Percentiles rank a stretch among this genome's conserved stretches.
These are phyloP conservation scores for Jaculus jaculus DNA, from an alignment of 2,113 vertebrate genomes.

Conservation along the genomic window DNA sequence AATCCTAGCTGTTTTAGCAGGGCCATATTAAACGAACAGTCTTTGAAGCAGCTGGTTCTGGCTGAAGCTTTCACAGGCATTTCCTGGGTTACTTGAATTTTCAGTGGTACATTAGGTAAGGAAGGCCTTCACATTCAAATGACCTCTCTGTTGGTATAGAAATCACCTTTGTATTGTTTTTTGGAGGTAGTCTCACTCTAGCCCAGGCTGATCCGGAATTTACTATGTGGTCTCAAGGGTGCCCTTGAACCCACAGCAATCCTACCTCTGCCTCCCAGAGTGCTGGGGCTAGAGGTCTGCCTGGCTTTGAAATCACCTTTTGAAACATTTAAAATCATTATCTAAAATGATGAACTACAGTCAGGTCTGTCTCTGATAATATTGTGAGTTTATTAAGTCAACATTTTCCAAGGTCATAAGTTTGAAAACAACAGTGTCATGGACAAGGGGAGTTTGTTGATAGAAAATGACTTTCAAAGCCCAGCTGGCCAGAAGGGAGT, in stretches of 20 bases:
- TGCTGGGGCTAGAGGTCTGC: too few relatives aligned
- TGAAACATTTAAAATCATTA: background rate
- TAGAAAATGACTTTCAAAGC: background rate
- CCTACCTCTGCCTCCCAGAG: too few relatives aligned
- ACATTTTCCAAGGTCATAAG: conserved; percentile 12
- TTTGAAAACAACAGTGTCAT: background rate
- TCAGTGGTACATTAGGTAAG: background rate
- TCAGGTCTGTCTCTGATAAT: background rate
- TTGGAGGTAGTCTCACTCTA: too few relatives aligned
- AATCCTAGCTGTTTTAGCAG: background rate
- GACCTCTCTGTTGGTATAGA: background rate
- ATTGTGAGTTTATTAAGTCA: background rate
- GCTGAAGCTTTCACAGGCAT: background rate
- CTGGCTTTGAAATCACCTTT: background rate
- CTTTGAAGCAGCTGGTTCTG: background rate
- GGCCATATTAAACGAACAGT: background rate
- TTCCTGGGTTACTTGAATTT: background rate
- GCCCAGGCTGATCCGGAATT: too few relatives aligned
- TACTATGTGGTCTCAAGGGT: too few relatives aligned
- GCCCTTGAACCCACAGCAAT: too few relatives aligned
- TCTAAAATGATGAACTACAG: background rate
- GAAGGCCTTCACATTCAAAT: background rate
- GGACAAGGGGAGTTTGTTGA: conserved; percentile 25
- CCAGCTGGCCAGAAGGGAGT: conserved; percentile 15
- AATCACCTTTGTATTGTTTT: background rate